Conservation (phyloP, 2,113 vertebrate species). For the Eurypyga helias region DNA sequence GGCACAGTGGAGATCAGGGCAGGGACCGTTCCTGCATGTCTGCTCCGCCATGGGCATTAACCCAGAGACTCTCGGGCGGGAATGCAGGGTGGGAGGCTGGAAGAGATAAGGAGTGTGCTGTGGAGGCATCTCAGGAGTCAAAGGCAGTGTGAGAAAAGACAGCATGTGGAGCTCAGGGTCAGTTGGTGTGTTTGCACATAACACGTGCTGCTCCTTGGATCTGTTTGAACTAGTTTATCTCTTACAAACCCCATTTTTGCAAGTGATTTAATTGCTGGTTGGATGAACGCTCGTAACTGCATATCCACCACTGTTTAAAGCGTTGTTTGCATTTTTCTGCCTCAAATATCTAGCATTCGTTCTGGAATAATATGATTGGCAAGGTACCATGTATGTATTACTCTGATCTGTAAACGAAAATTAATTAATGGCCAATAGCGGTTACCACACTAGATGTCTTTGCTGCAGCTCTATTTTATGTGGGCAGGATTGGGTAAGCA, state of each 20-base stretch:
- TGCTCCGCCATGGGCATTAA: neutral
- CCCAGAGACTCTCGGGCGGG: neutral
- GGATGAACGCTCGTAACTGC: neutral
- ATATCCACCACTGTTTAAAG: neutral
- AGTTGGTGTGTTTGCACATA: neutral
- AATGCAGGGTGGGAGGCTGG: neutral
- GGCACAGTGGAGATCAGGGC: neutral
- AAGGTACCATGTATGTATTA: neutral
- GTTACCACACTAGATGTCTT: neutral
- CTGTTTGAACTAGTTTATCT: neutral
- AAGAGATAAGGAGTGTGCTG: neutral
- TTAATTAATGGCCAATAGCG: neutral
- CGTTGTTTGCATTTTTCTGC: neutral
- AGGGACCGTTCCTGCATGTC: accelerated
- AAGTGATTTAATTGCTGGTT: neutral
- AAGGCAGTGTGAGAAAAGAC: neutral
- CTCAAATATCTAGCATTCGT: neutral
- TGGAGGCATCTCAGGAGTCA: neutral
- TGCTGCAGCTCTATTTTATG: neutral
- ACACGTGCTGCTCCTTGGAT: neutral
- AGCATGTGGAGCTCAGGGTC: neutral
- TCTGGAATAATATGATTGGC: neutral
- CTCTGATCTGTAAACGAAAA: neutral
- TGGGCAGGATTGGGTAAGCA: neutral
- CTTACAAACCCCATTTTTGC: neutral